phyloP scores from a whole-genome alignment of 2,797 vertebrate genomes.

The Tachyglossus aculeatus region DNA sequence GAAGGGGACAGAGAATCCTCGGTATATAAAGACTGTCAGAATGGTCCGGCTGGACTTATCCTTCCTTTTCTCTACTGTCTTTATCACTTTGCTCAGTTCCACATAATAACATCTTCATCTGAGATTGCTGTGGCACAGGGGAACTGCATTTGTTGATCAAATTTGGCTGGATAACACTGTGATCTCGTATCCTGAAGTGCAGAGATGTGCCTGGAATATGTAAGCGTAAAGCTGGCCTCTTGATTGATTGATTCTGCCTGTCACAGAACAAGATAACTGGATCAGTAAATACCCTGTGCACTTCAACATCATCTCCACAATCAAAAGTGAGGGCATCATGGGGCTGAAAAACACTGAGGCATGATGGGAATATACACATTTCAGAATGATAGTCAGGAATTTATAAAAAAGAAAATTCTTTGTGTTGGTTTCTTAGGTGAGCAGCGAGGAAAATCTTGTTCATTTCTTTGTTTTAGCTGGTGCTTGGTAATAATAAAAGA shows the following conservation, averaged over 20 bases:
- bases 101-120: constrained; percentile 97
- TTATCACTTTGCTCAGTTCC: constrained; percentile 92
- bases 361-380: constrained; percentile 80
- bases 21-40: constrained; percentile 74
- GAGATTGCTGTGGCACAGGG: constrained; percentile 90
- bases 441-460: constrained; percentile 52
- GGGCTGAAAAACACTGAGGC: constrained; percentile 74
- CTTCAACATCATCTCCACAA: constrained; percentile 80
- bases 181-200: constrained; percentile 85
- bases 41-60: constrained; percentile 79
- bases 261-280: constrained; percentile 96
- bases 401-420: constrained; percentile 43
- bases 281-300: constrained; percentile 92
- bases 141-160: constrained; percentile 95
- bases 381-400: constrained; percentile 68
- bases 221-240: constrained; percentile 75
- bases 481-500: constrained; percentile 46
- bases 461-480: constrained; percentile 59
- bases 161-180: constrained; percentile 91
- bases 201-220: constrained; percentile 85
- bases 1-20: constrained; percentile 64
- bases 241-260: constrained; percentile 97
- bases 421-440: constrained; percentile 63
- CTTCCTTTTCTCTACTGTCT: constrained; percentile 76
- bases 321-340: constrained; percentile 80